Base-by-base conservation (phyloP, 1,140 invertebrate species). In the Drosophila subpulchrella region DNA sequence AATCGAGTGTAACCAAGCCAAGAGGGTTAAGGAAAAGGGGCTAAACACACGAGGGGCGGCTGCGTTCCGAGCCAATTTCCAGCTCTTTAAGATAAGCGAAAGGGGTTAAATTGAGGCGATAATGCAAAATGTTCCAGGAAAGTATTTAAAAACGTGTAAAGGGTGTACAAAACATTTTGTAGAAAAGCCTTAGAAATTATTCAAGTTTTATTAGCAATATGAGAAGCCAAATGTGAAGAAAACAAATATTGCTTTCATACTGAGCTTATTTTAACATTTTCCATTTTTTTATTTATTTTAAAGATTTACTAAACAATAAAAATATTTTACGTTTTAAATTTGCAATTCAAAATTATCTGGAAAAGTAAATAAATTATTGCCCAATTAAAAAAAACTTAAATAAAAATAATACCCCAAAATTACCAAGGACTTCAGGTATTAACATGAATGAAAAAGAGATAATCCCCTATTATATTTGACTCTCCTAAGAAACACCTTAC, bases 1-100 rank as follows among this genome's bases (percentile, higher is more conserved):
- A 75, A 76, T 76, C 73, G 73, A 76, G 73, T 66, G 51, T 62
- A 75, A 65, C 60, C 71, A 75, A 47, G 41, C 41, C 12, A 36
- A 36, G 32, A 50, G 61, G 61, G 66, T 46, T 38, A 20, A 51
- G 24, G 10, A 38, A 39, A 51, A 10, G 34, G 67, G 50, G 32
- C 50, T 36, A 39, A 50, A 39, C 55, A 17, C 56, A 60, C 30
- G 30, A 27, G 41, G 42, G 47, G 34, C 7, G 32, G 46, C 32
- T 32, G 60, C 46, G 67, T 68, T 3, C 17, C 27, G 3, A 58
- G 51, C 51, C 67, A 57, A 50, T 70, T 70, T 47, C 13, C 50
- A 57, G 44, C 30, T 50, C 51, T 71, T 71, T 59, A 32, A 38
- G 68, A 71, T 59, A 44, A 36, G 27, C 48, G 30, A 50, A 50